Evolutionary conservation across 1,140 invertebrate species (phyloP).

Genomic region (Xylocopa sonorina): DNA sequence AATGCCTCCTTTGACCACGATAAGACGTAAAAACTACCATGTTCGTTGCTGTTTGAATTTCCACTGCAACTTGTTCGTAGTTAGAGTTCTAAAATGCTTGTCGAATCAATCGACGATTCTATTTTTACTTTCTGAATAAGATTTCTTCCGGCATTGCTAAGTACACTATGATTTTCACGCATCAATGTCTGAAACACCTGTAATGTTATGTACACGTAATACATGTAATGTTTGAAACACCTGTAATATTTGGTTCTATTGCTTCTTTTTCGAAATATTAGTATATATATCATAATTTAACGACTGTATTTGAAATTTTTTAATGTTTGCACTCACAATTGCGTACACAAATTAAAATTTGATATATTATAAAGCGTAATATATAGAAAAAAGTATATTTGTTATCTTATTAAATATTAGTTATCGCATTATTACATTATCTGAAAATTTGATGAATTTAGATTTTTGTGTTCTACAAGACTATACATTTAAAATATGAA

Average conservation of each 20-base stretch:
- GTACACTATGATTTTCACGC: not conserved
- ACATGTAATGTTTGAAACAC: not conserved
- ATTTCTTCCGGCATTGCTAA: not conserved
- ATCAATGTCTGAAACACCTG: not conserved
- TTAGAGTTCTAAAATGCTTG: not conserved
- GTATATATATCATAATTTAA: not conserved
- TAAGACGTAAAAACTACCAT: not conserved
- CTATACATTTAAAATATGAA: no score
- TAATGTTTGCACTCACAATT: not conserved
- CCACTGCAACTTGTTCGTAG: slow-evolving; percentile 13
- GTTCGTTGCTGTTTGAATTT: not conserved
- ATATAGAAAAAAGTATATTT: not conserved
- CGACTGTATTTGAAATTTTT: no score
- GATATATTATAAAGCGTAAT: not conserved
- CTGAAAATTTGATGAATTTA: no score
- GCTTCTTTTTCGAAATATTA: not conserved
- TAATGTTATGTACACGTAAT: not conserved
- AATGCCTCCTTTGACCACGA: not conserved
- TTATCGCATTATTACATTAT: no score
- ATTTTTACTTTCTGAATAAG: slow-evolving; percentile 6
- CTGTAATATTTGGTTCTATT: not conserved
- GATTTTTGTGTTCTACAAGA: no score
- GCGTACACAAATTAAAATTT: not conserved
- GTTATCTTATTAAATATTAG: no score
- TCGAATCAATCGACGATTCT: slow-evolving; percentile 22